Base-by-base conservation (phyloP, 1,140 invertebrate species). In the Drosophila sechellia region DNA sequence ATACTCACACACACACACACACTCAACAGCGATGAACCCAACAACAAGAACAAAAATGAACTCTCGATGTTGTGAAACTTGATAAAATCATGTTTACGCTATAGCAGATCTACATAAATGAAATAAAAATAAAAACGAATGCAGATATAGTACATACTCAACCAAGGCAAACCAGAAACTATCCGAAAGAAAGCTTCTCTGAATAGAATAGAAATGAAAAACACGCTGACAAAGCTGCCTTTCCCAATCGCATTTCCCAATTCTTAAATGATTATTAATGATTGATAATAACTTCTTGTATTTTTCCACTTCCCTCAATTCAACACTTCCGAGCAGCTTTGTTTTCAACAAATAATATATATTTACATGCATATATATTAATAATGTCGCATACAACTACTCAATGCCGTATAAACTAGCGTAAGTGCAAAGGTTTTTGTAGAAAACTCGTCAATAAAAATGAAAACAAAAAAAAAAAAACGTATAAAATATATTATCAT, bases 11-110 rank as follows among this genome's bases (percentile, higher is more conserved):
- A 63, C 55, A 61, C 50, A 57, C 39, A 35, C 43, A 60, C 52
- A 81, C 60, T 68, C 68, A 54, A 81, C 75, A 87, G 75, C 79
- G 66, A 86, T 78, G 76, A 70, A 55, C 65, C 76, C 75, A 70
- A 86, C 61, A 87, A 83, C 57, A 89, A 81, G 76, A 87, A 83
- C 80, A 83, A 90, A 90, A 85, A 91, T 81, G 89, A 91, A 92
- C 90, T 92, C 90, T 91, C 81, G 90, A 92, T 92, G 90, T 92
- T 92, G 90, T 92, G 90, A 92, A 86, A 90, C 87, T 91, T 90
- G 90, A 91, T 91, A 56, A 90, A 91, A 91, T 91, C 90, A 91
- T 86, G 83, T 90, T 91, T 84, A 91, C 79, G 79, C 76, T 89
- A 85, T 80, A 77, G 56, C 60, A 64, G 61, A 76, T 75, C 60